Base-by-base conservation (phyloP, 2,797 vertebrate species). In the Epinephelus malabaricus region DNA sequence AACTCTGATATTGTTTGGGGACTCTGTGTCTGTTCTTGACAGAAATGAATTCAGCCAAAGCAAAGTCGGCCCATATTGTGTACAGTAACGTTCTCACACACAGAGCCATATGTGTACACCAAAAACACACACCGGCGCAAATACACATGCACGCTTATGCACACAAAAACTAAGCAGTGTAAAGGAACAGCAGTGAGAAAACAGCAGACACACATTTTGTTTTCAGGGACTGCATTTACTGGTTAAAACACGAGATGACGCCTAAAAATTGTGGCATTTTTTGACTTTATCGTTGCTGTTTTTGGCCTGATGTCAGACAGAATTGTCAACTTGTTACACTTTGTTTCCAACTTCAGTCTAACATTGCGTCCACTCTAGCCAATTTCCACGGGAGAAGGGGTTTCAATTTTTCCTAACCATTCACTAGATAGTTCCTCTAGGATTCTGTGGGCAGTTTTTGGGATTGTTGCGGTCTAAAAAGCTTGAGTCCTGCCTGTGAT, bases 1-100 rank as follows among this genome's bases (percentile, higher is more conserved):
- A 53, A 76, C 85, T 63, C 79, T 61, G 69, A 89, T 92, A 91
- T 93, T 92, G 91, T 92, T 91, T 77, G 55, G 91, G 88, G 89
- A 91, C 83, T 86, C 70, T 73, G 89, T 53, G 88, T 87, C 84
- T 55, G 72, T 85, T 87, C 73, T 66, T 73, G 73, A 84, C 78
- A 83, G 83, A 85, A 88, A 89, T 88, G 56, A 85, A 88, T 91
- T 87, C 68, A 84, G 72, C 77, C 83, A 76, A 76, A 90, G 88
- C 68, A 82, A 87, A 88, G 78, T 21, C 43, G 8, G 51, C 64
- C 68, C 34, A 17, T 62, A 34, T 80, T 86, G 79, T 90, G 81
- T 76, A 76, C 78, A 70, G 70, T 90, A 51, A n/a, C 61, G 38
- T 55, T 70, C 19, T 38, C 23, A 40, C 51, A 51, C 49, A 45